These are phyloP conservation scores for Acronicta leporina DNA, from an alignment of 2,888 invertebrate genomes.

Conservation along the genomic window DNA sequence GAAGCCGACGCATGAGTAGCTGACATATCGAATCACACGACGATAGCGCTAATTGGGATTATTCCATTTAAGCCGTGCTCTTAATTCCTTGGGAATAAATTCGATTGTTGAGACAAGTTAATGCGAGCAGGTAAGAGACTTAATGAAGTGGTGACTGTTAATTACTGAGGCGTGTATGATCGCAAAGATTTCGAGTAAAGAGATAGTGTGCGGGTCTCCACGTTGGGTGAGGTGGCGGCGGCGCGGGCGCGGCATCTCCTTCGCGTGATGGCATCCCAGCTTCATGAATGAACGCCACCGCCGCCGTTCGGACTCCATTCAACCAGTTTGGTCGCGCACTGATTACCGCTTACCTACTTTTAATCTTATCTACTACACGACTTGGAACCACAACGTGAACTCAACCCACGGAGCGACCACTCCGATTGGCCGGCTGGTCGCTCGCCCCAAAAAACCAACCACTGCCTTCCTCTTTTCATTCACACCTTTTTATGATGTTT, in stretches of 20 bases:
- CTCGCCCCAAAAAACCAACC: conserved; percentile 78
- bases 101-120: conserved; percentile 43
- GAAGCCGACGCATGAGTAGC: conserved; percentile 62
- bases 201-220: conserved; percentile 43
- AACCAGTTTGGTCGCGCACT: conserved; percentile 87
- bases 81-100: conserved; percentile 41
- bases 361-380: conserved; percentile 85
- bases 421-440: conserved; percentile 63
- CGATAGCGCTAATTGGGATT: conserved; percentile 53
- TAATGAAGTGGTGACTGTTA: conserved; percentile 47
- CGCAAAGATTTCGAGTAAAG: conserved; percentile 44
- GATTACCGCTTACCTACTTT: conserved; percentile 83
- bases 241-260: conserved; percentile 23
- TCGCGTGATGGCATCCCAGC: conserved; percentile 84
- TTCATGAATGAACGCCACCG: conserved; percentile 85
- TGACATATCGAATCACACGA: conserved; percentile 51
- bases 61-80: conserved; percentile 37
- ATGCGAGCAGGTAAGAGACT: conserved; percentile 36
- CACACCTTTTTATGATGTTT: conserved; percentile 87
- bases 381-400: conserved; percentile 72
- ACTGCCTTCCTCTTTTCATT: conserved; percentile 85
- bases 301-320: conserved; percentile 79
- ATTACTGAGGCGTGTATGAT: conserved; percentile 41
- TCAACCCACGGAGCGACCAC: conserved; percentile 61
- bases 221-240: conserved; percentile 35